Evolutionary conservation across 2,113 vertebrate genomes (phyloP), one percentile per base, ranked within the genome.

Genomic region (Crotalus viridis): DNA sequence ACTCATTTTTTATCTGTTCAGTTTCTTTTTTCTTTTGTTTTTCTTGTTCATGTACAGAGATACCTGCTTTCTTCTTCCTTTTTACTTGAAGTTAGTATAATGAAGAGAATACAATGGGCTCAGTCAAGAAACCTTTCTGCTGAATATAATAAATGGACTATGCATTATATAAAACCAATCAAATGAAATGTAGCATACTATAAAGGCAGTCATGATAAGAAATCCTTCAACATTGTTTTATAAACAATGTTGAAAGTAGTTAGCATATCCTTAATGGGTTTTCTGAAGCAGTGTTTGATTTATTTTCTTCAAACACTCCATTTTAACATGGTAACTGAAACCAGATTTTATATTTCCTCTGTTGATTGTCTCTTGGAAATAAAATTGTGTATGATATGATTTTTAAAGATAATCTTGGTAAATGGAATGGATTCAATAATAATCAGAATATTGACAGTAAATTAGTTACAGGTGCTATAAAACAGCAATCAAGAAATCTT

Each of bases 1-100:
- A 96, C 97, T 97, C 96, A 97, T 95, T 97, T 93, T 96, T 61
- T 97, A 96, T 96, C 96, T 96, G 93, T 96, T 97, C 96, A 97
- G 96, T 96, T 94, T 96, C 93, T 90, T 96, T 95, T 95, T 95
- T 93, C 92, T 94, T 96, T 97, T 97, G 96, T 97, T 97, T 97
- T 97, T 96, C 96, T 97, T 96, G 95, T 90, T 97, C 93, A 93
- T 55, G 94, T 95, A 96, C 93, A 95, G 96, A 95, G 95, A 95
- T 97, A 97, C 94, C 95, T 96, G 92, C 92, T 97, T 95, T 94
- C 94, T 57, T 51, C n/a, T 33, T 43, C 52, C 52, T 61, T 93
- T 90, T 94, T 95, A 96, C 95, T 91, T 95, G 94, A 97, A 97
- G 94, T 95, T 95, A 94, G 93, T 74, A 93, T 92, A 96, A 94